A percentile compares a stretch with the other conserved stretches of the same genome.
These are phyloP conservation scores for Cheilosia impressa DNA, from an alignment of 2,888 invertebrate genomes.

Conservation along the genomic window DNA sequence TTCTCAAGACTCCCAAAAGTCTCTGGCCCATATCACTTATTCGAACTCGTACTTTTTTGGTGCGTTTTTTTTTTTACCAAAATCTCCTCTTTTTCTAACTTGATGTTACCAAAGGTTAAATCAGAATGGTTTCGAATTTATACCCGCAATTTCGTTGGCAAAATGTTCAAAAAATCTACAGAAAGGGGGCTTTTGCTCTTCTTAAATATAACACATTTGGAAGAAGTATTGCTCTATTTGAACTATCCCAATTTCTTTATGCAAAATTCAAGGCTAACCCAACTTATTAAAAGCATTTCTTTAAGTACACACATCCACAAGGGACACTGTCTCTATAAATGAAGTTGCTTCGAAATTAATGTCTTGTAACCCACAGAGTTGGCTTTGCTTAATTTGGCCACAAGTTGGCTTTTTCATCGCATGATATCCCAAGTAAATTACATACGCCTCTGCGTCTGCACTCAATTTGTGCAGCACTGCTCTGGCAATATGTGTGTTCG, in stretches of 20 bases:
- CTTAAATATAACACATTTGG: no score
- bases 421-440: slow-evolving; percentile 48
- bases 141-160: no score
- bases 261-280: neutral
- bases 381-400: slow-evolving; percentile 64
- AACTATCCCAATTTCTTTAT: neutral
- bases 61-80: no score
- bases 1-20: no score
- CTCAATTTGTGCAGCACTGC: slow-evolving; percentile 24
- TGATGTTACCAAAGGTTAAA: no score
- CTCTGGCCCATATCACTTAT: no score
- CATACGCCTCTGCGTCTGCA: slow-evolving; percentile 44
- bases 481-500: slow-evolving; percentile 22
- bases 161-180: no score
- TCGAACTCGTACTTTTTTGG: no score
- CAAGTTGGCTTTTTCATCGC: slow-evolving; percentile 49
- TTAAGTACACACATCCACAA: slow-evolving; percentile 3
- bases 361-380: slow-evolving; percentile 68
- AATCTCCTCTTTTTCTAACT: no score
- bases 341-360: slow-evolving; percentile 50
- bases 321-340: slow-evolving; percentile 13
- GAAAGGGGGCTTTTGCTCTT: no score
- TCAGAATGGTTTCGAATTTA: no score
- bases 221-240: no score
- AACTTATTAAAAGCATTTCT: neutral